These are phyloP conservation scores for Yponomeuta sedellus DNA, from an alignment of 2,888 invertebrate genomes.

Conservation along the genomic window DNA sequence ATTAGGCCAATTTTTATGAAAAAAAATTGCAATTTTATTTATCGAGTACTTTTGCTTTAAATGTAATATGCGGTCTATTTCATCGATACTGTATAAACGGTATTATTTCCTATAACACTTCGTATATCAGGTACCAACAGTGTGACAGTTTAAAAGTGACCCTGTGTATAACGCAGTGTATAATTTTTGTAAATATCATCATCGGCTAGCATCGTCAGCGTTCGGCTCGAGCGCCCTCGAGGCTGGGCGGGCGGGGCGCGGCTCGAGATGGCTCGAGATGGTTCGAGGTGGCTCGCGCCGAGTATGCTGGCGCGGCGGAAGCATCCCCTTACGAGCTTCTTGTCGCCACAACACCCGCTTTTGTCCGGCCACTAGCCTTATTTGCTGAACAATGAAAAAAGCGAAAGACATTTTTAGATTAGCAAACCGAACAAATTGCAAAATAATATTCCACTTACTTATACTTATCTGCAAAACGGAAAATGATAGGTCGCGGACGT, in stretches of 20 bases:
- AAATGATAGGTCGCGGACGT: conserved; percentile 42
- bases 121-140: too few species aligned
- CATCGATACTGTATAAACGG: too few species aligned
- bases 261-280: conserved; percentile 42
- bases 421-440: neutral
- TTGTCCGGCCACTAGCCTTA: conserved; percentile 75
- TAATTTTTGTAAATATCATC: neutral
- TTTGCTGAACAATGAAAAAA: conserved; percentile 75
- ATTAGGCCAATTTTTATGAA: too few species aligned
- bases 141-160: too few species aligned
- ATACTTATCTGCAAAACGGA: conserved; percentile 19
- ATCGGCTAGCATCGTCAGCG: conserved; percentile 49
- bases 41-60: too few species aligned
- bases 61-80: too few species aligned
- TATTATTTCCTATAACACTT: too few species aligned
- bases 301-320: conserved; percentile 73
- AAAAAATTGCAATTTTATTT: too few species aligned
- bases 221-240: conserved; percentile 41
- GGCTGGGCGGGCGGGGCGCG: conserved; percentile 44
- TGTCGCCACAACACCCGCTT: conserved; percentile 62
- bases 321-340: conserved; percentile 66
- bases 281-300: conserved; percentile 32
- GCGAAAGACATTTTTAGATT: conserved; percentile 55
- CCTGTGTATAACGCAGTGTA: neutral
- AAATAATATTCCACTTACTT: neutral